Evolutionary conservation across 1,140 invertebrate genomes (phyloP).

Genomic region (Trachymyrmex septentrionalis): DNA sequence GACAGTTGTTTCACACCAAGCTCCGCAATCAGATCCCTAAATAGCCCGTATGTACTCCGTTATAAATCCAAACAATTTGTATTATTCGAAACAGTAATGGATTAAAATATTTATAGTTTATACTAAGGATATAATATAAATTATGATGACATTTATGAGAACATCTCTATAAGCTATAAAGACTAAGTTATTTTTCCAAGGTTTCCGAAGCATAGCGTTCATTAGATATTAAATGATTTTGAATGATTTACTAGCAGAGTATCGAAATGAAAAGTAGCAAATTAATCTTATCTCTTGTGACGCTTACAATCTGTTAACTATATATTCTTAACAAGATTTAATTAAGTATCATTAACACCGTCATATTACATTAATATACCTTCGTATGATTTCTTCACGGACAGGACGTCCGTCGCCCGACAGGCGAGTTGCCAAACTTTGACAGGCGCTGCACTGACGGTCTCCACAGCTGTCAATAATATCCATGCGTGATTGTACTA

Average conservation of each 20-base stretch:
- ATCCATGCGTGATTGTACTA: constrained; percentile 84
- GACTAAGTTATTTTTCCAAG: neutral
- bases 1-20: constrained; percentile 47
- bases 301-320: constrained; percentile 6
- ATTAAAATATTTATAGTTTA: neutral
- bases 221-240: neutral
- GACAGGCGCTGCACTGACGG: constrained; percentile 85
- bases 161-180: neutral
- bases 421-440: constrained; percentile 84
- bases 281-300: constrained; percentile 4
- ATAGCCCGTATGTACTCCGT: neutral
- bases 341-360: constrained; percentile 40
- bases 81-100: neutral
- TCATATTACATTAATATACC: constrained; percentile 80
- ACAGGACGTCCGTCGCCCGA: constrained; percentile 84
- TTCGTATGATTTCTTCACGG: constrained; percentile 84
- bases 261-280: neutral
- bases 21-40: constrained; percentile 31
- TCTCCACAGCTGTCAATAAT: constrained; percentile 85
- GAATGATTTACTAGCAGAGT: neutral
- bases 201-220: neutral
- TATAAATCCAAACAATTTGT: neutral
- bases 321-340: neutral
- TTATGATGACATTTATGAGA: neutral
- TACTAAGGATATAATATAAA: neutral